Base-by-base conservation (phyloP, 2,797 vertebrate genomes). In the Typhlichthys subterraneus region DNA sequence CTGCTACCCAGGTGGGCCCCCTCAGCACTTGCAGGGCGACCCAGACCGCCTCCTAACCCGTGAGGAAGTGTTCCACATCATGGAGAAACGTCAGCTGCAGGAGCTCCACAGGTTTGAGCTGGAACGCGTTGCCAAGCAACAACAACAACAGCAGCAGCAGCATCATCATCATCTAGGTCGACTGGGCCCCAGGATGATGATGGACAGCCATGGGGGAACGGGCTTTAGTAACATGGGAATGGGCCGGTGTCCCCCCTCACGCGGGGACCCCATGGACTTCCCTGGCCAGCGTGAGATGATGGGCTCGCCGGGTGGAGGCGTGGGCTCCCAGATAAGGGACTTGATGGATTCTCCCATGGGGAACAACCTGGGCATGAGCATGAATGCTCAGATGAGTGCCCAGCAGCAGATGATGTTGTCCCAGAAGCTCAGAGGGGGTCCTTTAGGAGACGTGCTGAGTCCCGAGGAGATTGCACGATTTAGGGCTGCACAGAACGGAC, bases 41-140 rank as follows among this genome's bases (percentile, higher is more conserved):
- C 80, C 92, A 0, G 97, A 99, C 57, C 93, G 95, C 14, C 91
- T 96, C 31, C 87, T 99, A 77, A 91, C 94, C 10, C 46, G 95
- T 0, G 97, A 98, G 77, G 96, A 99, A 79, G 92, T 99, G 85
- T 89, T 98, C 79, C 92, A 95, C 76, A 90, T 97, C 48, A 93
- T 98, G 84, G 96, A 98, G 74, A 98, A 98, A 80, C 92, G 95
- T 12, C 90, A 94, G 0, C 88, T 96, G 75, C 91, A 91, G 54
- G 89, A 93, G 1, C 87, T 97, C 80, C 92, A 95, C 61, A 91
- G 96, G 72, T 92, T 96, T 86, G 97, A 99, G 67, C 90, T 98
- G 84, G 96, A 98, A 15, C 92, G 95, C 63, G 81, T 98, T 76
- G 88, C 92, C 0, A 95, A 98, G 81, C 93, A 96, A 75, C 94